phyloP scores from a whole-genome alignment of 1,140 invertebrate species.

The Chironomus striatipennis region DNA sequence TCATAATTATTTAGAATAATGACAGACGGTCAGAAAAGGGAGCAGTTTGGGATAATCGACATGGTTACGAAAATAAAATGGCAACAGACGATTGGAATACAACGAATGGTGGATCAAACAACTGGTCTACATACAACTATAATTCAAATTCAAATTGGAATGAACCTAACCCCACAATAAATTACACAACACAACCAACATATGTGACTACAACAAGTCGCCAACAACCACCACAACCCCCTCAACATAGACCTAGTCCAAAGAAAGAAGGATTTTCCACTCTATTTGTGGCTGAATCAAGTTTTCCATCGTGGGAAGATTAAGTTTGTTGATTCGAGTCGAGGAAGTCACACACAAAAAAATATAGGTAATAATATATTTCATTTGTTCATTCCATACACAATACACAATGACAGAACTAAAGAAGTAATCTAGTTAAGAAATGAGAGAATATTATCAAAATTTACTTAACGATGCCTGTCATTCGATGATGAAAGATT shows the following conservation, averaged over 20 bases:
- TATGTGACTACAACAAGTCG: conserved; percentile 4
- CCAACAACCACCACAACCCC: conserved; percentile 19
- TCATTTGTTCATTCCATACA: too few relatives aligned
- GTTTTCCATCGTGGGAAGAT: conserved; percentile 40
- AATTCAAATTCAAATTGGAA: conserved; percentile 15
- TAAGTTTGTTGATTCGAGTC: conserved; percentile 28
- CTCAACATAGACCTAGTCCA: conserved; percentile 14
- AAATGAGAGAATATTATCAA: too few relatives aligned
- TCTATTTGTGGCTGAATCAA: conserved; percentile 39
- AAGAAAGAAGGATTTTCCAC: conserved; percentile 30
- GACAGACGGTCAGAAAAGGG: conserved; percentile 33
- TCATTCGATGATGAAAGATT: too few relatives aligned
- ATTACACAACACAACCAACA: conserved; percentile 16
- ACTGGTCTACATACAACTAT: conserved; percentile 26
- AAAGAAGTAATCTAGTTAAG: too few relatives aligned
- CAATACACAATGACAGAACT: too few relatives aligned
- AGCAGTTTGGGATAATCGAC: conserved; percentile 39
- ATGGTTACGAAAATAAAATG: conserved; percentile 37
- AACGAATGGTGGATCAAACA: conserved; percentile 32
- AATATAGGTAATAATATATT: too few relatives aligned
- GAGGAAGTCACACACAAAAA: too few relatives aligned
- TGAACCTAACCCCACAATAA: conserved; percentile 14
- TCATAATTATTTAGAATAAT: conserved; percentile 15
- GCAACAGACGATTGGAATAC: conserved; percentile 38
- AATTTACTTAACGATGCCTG: too few relatives aligned